Evolutionary conservation across 2,888 invertebrate species (phyloP).

Genomic region (Sabatieria punctata): DNA sequence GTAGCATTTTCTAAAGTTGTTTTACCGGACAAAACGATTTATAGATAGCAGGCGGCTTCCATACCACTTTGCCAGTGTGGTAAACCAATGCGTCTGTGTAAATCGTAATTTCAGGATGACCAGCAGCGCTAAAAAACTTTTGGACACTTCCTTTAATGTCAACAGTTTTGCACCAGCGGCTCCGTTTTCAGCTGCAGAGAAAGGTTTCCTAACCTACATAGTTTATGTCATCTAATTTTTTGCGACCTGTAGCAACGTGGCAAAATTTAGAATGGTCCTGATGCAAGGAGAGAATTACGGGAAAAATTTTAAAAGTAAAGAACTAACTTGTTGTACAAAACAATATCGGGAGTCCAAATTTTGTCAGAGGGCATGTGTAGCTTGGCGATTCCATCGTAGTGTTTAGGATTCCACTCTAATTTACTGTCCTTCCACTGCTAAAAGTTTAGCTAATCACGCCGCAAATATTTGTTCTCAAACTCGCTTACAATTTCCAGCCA

Average conservation of each 20-base stretch:
- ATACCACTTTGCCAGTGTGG: slow-evolving; percentile 26
- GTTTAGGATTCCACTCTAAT: slow-evolving; percentile 68
- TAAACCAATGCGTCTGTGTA: slow-evolving; percentile 23
- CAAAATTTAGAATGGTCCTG: too few relatives aligned
- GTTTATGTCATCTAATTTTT: too few relatives aligned
- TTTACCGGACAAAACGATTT: slow-evolving; percentile 29
- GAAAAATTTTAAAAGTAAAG: too few relatives aligned
- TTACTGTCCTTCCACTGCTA: slow-evolving; percentile 87
- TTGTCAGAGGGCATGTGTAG: slow-evolving; percentile 83
- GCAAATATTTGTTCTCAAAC: too few relatives aligned
- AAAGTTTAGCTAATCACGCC: too few relatives aligned
- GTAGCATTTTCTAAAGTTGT: too few relatives aligned
- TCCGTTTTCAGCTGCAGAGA: too few relatives aligned
- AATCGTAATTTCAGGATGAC: slow-evolving; percentile 30
- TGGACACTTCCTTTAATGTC: too few relatives aligned
- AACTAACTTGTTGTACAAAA: slow-evolving; percentile 63
- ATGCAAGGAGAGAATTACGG: too few relatives aligned
- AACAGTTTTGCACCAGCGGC: too few relatives aligned
- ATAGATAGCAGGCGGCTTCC: slow-evolving; percentile 31
- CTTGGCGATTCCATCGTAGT: slow-evolving; percentile 84
- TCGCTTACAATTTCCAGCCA: slow-evolving; percentile 29
- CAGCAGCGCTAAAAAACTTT: slow-evolving; percentile 29
- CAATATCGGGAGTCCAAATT: slow-evolving; percentile 86
- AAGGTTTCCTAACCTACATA: too few relatives aligned
- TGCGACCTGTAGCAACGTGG: too few relatives aligned